Evolutionary conservation across 2,113 vertebrate species (phyloP).

Genomic region (Alethe castanea): DNA sequence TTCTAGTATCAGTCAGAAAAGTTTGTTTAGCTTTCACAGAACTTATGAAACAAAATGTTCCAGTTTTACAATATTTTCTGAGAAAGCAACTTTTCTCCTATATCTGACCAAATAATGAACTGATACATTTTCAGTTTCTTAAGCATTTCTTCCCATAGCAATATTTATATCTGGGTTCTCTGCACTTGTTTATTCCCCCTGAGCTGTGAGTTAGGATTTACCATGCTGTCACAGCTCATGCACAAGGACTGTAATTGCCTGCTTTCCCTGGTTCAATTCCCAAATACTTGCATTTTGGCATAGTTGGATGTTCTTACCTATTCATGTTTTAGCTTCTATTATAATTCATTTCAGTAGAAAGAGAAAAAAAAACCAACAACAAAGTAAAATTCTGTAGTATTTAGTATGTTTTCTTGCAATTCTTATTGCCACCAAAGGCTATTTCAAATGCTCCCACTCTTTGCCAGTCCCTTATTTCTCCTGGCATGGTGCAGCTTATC

Average conservation of each 20-base stretch:
- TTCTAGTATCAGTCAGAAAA: neutral
- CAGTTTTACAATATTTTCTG: neutral
- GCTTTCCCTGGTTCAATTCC: neutral
- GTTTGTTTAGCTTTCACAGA: neutral
- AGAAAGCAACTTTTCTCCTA: neutral
- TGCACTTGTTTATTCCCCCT: constrained; percentile 11
- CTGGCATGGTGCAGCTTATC: neutral
- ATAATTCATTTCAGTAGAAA: neutral
- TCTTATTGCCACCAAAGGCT: neutral
- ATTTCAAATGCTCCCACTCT: neutral
- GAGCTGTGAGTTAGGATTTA: neutral
- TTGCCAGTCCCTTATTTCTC: neutral
- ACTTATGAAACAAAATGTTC: neutral
- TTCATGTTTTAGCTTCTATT: neutral
- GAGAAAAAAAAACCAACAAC: neutral
- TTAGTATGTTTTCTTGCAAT: neutral
- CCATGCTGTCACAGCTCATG: neutral
- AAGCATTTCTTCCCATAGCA: neutral
- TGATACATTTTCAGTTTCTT: neutral
- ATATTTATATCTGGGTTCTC: constrained; percentile 13
- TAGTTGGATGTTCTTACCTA: neutral
- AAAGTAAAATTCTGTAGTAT: neutral
- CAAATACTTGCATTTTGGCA: neutral
- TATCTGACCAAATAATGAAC: neutral
- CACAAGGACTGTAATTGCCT: constrained; percentile 1